Evolutionary conservation across 2,113 vertebrate genomes (phyloP).

Genomic region (Ophiodon elongatus): DNA sequence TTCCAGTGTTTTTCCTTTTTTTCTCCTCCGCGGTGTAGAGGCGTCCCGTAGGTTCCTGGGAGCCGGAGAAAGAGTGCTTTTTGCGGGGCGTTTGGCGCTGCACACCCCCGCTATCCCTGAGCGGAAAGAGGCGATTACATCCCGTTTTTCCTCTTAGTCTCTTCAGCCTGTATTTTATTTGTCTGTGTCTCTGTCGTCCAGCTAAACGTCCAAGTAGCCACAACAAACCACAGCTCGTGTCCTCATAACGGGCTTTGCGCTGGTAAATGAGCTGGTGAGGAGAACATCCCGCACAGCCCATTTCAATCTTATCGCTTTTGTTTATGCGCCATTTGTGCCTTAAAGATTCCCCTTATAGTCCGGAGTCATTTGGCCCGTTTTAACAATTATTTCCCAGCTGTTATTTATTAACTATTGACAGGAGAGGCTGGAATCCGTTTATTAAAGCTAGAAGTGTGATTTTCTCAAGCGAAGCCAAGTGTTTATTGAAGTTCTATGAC

Average conservation of each 20-base stretch:
- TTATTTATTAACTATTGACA: constrained; percentile 48
- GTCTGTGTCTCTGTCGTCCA: background rate
- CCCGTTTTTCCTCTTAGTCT: constrained; percentile 23
- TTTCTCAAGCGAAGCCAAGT: constrained; percentile 39
- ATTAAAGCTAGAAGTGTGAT: constrained; percentile 40
- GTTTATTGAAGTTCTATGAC: constrained; percentile 56
- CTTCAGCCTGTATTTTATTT: constrained; percentile 1
- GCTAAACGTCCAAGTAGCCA: background rate
- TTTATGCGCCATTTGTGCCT: constrained; percentile 65
- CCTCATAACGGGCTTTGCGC: constrained; percentile 47
- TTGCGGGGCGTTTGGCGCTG: constrained; percentile 46
- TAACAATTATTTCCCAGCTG: constrained; percentile 43
- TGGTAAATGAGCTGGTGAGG: constrained; percentile 32
- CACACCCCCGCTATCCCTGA: constrained; percentile 37
- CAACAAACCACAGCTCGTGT: constrained; percentile 32
- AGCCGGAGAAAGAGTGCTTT: constrained; percentile 37
- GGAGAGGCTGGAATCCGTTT: constrained; percentile 36
- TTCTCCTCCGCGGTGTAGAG: constrained; percentile 8
- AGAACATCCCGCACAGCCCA: constrained; percentile 24
- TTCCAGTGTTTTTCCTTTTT: background rate
- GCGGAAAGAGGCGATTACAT: constrained; percentile 21
- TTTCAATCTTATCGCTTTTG: constrained; percentile 61
- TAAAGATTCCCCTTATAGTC: constrained; percentile 35
- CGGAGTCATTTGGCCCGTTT: constrained; percentile 46
- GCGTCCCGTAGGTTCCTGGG: constrained; percentile 17